phyloP scores from a whole-genome alignment of 2,888 invertebrate species.

The Strigamia maritima region DNA sequence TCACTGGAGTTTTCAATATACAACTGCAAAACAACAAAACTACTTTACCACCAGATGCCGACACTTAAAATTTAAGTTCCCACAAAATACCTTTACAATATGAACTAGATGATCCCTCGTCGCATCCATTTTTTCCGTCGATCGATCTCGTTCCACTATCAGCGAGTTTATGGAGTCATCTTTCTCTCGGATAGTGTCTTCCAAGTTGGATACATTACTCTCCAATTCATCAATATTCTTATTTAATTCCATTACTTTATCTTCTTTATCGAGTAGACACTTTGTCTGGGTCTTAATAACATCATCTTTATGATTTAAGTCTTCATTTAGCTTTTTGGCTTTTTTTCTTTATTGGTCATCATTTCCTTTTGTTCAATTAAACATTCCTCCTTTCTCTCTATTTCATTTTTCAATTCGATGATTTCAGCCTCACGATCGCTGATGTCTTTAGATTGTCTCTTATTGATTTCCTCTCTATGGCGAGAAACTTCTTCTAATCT shows the following conservation, averaged over 20 bases:
- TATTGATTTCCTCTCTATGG: slow-evolving; percentile 8
- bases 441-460: not conserved
- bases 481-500: not conserved
- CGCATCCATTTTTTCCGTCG: not conserved
- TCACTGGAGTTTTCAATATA: slow-evolving; percentile 13
- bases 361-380: not conserved
- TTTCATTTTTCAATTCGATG: not conserved
- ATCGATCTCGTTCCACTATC: not conserved
- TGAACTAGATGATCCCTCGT: slow-evolving; percentile 5
- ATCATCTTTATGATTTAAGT: slow-evolving; percentile 34
- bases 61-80: too few relatives aligned
- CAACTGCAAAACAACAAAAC: not conserved
- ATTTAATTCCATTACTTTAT: not conserved
- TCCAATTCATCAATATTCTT: not conserved
- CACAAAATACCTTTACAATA: not conserved
- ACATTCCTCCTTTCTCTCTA: not conserved
- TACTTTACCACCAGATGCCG: too few relatives aligned
- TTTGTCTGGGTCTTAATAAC: slow-evolving; percentile 35
- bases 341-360: slow-evolving; percentile 14
- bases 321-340: not conserved
- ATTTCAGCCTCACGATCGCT: not conserved
- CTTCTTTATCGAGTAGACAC: slow-evolving; percentile 37
- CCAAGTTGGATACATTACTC: not conserved
- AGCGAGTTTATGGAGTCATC: not conserved
- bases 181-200: not conserved